A percentile compares a stretch with the other conserved stretches of the same genome.
These are phyloP conservation scores for Variabilichromis moorii DNA, from an alignment of 2,113 vertebrate genomes.

Conservation along the genomic window DNA sequence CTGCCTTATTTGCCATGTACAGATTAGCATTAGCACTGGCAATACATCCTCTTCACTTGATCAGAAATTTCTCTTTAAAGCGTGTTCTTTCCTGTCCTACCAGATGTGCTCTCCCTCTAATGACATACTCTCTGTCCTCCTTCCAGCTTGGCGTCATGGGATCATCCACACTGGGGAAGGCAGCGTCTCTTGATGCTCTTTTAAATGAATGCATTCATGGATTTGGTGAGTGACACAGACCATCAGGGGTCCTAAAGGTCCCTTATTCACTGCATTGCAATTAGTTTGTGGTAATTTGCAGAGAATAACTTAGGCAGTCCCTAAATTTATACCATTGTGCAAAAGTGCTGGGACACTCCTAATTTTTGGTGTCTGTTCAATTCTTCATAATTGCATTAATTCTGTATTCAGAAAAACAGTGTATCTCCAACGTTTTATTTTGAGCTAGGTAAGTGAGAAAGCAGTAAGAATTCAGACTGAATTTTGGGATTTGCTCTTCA, in stretches of 20 bases:
- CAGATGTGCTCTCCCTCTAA: background rate
- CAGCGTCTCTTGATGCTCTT: slow-evolving; percentile 84
- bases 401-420: background rate
- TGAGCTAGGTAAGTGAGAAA: background rate
- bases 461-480: background rate
- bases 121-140: background rate
- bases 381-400: background rate
- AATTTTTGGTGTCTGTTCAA: background rate
- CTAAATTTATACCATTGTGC: background rate
- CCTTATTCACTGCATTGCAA: background rate
- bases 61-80: background rate
- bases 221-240: slow-evolving; percentile 75
- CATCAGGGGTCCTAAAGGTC: background rate
- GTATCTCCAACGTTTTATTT: background rate
- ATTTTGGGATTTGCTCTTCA: slow-evolving; percentile 18
- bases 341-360: background rate
- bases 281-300: background rate
- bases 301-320: background rate
- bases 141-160: slow-evolving; percentile 75
- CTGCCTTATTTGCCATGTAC: background rate
- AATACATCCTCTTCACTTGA: background rate
- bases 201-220: slow-evolving; percentile 83
- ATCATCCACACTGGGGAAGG: slow-evolving; percentile 84
- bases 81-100: background rate
- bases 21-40: background rate